Percentiles rank a stretch among this genome's conserved stretches.
Evolutionary conservation across 2,797 vertebrate genomes (phyloP).

Genomic region (Dryobates pubescens): DNA sequence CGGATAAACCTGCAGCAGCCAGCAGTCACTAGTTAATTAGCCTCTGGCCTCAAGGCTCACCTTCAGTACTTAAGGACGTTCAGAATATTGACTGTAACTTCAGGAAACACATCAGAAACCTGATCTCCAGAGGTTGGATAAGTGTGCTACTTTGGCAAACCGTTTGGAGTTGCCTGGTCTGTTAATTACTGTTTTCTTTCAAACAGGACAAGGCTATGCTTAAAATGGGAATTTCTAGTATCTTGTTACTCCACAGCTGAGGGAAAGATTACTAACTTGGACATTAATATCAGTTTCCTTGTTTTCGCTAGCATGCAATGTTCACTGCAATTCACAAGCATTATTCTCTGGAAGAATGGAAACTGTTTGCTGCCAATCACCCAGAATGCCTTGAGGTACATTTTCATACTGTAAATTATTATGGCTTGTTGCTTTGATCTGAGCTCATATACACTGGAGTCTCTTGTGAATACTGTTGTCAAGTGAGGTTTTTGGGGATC

Average conservation of each 20-base stretch:
- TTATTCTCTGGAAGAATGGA: constrained; percentile 96
- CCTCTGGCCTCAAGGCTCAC: neutral
- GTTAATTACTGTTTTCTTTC: neutral
- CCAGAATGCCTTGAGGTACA: constrained; percentile 94
- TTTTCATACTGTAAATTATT: constrained; percentile 43
- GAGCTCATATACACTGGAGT: neutral
- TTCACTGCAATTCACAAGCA: constrained; percentile 98
- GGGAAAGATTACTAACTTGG: neutral
- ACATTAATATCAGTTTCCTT: constrained; percentile 33
- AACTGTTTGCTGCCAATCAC: constrained; percentile 87
- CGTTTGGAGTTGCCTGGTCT: neutral
- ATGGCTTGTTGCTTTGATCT: constrained; percentile 48
- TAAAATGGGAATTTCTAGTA: neutral
- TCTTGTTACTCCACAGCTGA: neutral
- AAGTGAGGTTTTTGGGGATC: constrained; percentile 23
- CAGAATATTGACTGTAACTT: neutral
- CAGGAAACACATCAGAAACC: neutral
- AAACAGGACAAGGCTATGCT: neutral
- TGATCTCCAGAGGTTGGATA: neutral
- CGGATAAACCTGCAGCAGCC: neutral
- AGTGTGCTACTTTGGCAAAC: neutral
- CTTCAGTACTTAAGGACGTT: neutral
- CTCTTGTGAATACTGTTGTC: constrained; percentile 12
- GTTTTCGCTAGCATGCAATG: constrained; percentile 88
- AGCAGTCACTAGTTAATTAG: neutral